phyloP scores from a whole-genome alignment of 2,113 vertebrate species.

The Atlantisia rogersi region DNA sequence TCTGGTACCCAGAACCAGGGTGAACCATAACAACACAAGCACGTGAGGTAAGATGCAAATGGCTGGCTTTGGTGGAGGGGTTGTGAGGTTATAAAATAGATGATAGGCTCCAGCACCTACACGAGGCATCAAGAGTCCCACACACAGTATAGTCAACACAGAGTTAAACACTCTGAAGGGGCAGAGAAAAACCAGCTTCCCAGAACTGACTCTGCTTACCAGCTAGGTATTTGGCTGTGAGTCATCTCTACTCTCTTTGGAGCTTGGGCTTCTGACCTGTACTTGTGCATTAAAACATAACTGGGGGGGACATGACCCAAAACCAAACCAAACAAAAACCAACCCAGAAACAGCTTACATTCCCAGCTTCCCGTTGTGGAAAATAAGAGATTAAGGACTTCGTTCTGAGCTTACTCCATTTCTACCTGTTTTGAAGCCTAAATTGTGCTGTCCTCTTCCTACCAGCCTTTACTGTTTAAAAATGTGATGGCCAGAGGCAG shows the following conservation, averaged over 20 bases:
- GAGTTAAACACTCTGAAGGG: background rate
- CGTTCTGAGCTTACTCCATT: background rate
- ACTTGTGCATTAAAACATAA: background rate
- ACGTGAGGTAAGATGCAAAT: background rate
- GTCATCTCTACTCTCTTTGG: background rate
- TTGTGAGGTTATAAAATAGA: background rate
- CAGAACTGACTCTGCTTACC: background rate
- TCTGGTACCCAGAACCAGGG: background rate
- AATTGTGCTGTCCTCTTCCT: background rate
- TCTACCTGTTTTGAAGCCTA: background rate
- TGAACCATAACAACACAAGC: background rate
- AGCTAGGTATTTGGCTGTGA: background rate
- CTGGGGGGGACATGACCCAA: background rate
- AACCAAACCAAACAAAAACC: background rate
- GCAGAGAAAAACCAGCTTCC: background rate
- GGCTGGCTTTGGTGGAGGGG: background rate
- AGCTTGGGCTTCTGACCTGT: background rate
- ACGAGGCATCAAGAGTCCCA: background rate
- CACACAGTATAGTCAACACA: background rate
- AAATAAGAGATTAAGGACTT: background rate
- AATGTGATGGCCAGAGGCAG: background rate
- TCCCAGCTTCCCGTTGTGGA: background rate
- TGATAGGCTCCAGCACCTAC: background rate
- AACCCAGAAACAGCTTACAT: accelerated
- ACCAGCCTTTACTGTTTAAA: background rate